Percentiles rank a stretch among this genome's conserved stretches.
Conservation (phyloP, 1,140 invertebrate species). For the Physella acuta region DNA sequence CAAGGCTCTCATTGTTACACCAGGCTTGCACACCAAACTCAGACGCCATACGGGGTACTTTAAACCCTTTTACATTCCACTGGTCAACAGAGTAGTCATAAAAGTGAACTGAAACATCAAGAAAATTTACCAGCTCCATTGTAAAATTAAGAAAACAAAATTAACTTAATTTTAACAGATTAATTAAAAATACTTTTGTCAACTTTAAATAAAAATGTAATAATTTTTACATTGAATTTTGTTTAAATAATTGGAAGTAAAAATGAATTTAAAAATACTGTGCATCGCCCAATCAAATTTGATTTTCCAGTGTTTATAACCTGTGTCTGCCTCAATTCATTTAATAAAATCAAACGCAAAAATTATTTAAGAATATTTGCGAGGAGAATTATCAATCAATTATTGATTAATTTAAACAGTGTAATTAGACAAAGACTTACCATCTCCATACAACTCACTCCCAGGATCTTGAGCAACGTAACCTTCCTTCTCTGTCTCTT, state of each 20-base stretch:
- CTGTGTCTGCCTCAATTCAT: no score
- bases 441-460: slow-evolving; percentile 81
- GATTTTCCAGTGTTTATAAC: no score
- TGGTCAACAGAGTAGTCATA: slow-evolving; percentile 83
- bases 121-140: slow-evolving; percentile 79
- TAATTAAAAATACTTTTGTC: no score
- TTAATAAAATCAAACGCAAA: no score
- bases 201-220: no score
- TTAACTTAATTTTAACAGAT: no score
- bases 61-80: slow-evolving; percentile 78
- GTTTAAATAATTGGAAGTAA: no score
- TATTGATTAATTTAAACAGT: neutral
- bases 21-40: slow-evolving; percentile 92
- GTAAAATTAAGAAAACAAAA: no score
- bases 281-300: no score
- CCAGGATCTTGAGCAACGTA: slow-evolving; percentile 79
- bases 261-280: no score
- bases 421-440: slow-evolving; percentile 65
- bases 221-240: no score
- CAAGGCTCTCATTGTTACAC: slow-evolving; percentile 42
- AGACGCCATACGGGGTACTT: slow-evolving; percentile 81
- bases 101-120: slow-evolving; percentile 72
- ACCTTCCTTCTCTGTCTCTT: slow-evolving; percentile 70
- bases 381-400: neutral
- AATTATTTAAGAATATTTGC: no score